Base-by-base conservation (phyloP, 2,888 invertebrate species). In the Monochamus alternatus region DNA sequence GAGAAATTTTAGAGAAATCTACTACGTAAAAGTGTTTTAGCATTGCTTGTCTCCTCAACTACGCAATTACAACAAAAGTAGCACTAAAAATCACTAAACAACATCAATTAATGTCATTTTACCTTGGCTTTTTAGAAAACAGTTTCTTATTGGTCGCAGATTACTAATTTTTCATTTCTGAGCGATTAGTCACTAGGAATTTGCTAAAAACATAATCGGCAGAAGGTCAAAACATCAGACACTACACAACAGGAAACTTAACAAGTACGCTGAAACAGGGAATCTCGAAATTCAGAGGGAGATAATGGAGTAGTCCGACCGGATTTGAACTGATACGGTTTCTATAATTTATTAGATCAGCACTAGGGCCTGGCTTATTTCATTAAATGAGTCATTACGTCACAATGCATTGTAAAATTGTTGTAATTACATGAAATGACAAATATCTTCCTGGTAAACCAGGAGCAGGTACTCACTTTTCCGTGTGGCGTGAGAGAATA, bases 291-390 rank as follows among this genome's bases (percentile, higher is more conserved):
- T 52, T 52, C 52, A 68, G 67, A 68, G 31, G 30, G 7, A 66
- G 60, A 65, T 64, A 64, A 64, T 38, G 22, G 38, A 59, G 68
- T 44, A 22, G 47, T 58, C n/a, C n/a, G 69, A 69, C 69, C 69
- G 69, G 69, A 69, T 69, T 60, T 51, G 44, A 9, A 59, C 47
- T 69, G 69, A 60, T 47, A 60, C 31, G 60, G 60, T 62, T 60
- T 60, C 69, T 59, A 60, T 60, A 60, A 44, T 69, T 69, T 60
- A 58, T 51, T 59, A 44, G 38, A 68, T 68, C 68, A 68, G 68
- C 68, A 68, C 9, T 7, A 67, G 12, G 8, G 32, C 60, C 12
- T 9, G 38, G 31, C 38, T 68, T 58, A 58, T 14, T 43, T 32
- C 51, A 32, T 31, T 55, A 10, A 68, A 52, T 55, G 3, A 68